Evolutionary conservation across 2,888 invertebrate species (phyloP).

Genomic region (Parochlus steinenii): DNA sequence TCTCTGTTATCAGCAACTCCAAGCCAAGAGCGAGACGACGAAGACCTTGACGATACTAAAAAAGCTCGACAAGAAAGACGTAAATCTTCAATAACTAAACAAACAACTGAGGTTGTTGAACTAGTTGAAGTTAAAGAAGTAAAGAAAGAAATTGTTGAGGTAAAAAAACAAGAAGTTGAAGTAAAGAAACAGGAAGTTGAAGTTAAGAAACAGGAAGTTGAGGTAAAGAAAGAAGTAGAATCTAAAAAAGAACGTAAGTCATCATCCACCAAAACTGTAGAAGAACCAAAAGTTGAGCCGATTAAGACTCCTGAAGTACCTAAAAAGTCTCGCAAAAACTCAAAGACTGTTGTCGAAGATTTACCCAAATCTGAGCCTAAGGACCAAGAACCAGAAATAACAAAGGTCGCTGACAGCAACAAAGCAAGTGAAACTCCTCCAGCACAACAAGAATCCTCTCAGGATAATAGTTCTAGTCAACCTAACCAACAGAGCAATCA

Average conservation of each 20-base stretch:
- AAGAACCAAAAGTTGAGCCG: constrained; percentile 19
- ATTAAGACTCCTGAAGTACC: constrained; percentile 14
- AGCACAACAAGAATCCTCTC: constrained; percentile 12
- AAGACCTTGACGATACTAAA: constrained; percentile 11
- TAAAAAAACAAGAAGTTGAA: constrained; percentile 7
- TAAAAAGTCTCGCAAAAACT: constrained; percentile 16
- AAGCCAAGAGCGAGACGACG: constrained; percentile 9
- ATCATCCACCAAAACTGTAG: no score
- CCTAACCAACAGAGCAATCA: constrained; percentile 14
- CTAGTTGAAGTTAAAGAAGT: constrained; percentile 14
- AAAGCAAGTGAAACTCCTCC: not conserved
- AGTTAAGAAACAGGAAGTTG: constrained; percentile 12
- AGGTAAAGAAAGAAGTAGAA: constrained; percentile 16
- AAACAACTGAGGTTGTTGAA: constrained; percentile 13
- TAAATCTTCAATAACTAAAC: constrained; percentile 6
- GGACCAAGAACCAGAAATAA: constrained; percentile 13
- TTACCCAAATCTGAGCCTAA: constrained; percentile 9
- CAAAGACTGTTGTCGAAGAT: constrained; percentile 11
- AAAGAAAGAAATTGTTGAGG: constrained; percentile 5
- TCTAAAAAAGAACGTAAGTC: no score
- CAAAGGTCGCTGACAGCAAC: constrained; percentile 9
- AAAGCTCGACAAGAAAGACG: constrained; percentile 15
- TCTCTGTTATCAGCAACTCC: constrained; percentile 2
- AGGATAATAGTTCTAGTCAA: constrained; percentile 13
- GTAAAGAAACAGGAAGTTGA: constrained; percentile 9